Evolutionary conservation across 64 coral and sea anemone species (phyloP).

Genomic region (Porites lutea): DNA sequence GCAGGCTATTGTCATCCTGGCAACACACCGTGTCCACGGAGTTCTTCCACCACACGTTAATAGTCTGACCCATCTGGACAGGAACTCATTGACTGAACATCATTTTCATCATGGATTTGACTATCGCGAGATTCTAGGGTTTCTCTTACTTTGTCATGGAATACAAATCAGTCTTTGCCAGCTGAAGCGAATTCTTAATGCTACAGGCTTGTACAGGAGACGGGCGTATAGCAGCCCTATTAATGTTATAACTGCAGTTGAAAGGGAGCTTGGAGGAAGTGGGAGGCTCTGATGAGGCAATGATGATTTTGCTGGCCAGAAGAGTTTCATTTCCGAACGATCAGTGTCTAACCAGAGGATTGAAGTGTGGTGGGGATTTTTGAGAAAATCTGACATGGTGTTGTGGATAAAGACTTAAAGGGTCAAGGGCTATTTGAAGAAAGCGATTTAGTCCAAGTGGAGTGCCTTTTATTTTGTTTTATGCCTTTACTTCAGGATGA

Average conservation of each 20-base stretch:
- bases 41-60: not conserved
- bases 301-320: not conserved
- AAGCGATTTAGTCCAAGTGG: not conserved
- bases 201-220: not conserved
- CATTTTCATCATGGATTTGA: not conserved
- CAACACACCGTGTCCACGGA: not conserved
- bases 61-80: not conserved
- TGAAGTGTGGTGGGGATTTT: not conserved
- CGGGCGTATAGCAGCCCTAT: not conserved
- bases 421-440: not conserved
- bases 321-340: not conserved
- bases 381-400: not conserved
- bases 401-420: not conserved
- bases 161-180: not conserved
- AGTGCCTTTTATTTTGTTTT: conserved; percentile 47
- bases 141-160: not conserved
- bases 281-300: not conserved
- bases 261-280: not conserved
- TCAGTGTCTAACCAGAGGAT: too few relatives aligned
- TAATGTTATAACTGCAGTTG: not conserved
- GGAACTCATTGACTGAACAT: not conserved
- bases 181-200: not conserved
- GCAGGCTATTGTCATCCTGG: too few relatives aligned
- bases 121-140: not conserved
- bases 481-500: conserved; percentile 23